phyloP scores from a whole-genome alignment of 2,888 invertebrate species.

The Camponotus fellah region DNA sequence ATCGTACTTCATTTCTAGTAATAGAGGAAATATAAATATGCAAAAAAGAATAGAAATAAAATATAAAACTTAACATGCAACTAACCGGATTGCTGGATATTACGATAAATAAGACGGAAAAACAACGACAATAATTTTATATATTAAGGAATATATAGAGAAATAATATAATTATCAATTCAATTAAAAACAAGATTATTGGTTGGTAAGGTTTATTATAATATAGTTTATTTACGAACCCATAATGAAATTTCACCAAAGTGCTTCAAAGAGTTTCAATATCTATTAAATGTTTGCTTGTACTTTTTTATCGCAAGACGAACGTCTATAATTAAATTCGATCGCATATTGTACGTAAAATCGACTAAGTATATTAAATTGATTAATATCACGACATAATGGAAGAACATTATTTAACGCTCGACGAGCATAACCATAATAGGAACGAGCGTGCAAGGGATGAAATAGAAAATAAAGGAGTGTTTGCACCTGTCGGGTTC shows the following conservation, averaged over 20 bases:
- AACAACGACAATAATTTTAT: not conserved
- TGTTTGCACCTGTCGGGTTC: constrained; percentile 80
- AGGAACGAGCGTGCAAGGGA: not conserved
- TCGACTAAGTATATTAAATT: constrained; percentile 24
- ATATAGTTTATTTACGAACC: not conserved
- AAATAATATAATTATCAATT: not conserved
- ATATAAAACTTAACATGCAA: not conserved
- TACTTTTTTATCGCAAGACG: not conserved
- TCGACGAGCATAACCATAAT: not conserved
- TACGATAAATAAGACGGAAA: not conserved
- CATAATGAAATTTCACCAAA: constrained; percentile 6
- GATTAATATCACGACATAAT: constrained; percentile 24
- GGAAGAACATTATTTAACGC: constrained; percentile 12
- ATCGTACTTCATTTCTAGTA: constrained; percentile 14
- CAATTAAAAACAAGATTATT: not conserved
- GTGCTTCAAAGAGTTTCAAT: not conserved
- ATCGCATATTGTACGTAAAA: constrained; percentile 9
- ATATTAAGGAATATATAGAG: not conserved
- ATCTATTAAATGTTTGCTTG: not conserved
- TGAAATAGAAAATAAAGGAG: constrained; percentile 64
- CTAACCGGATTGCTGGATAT: not conserved
- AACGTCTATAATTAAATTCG: constrained; percentile 21
- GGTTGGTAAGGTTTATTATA: not conserved
- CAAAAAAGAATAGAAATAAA: not conserved
- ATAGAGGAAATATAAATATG: not conserved